phyloP scores from a whole-genome alignment of 2,888 invertebrate species.

The Stenotaenia linearis region DNA sequence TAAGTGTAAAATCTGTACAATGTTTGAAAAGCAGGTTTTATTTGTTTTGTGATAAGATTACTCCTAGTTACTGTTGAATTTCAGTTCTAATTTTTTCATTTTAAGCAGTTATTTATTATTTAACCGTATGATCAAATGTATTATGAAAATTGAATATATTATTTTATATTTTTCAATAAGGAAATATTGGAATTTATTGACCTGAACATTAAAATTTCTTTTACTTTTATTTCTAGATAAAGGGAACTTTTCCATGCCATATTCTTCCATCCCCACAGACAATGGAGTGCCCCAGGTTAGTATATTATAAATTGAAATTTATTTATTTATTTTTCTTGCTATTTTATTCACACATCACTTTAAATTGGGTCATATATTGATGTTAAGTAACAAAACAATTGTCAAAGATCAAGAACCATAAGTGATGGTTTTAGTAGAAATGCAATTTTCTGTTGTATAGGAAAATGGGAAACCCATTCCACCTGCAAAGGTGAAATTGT shows the following conservation, averaged over 20 bases:
- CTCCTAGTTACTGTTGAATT: too few species aligned
- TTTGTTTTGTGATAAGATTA: too few species aligned
- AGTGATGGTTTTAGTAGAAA: background rate
- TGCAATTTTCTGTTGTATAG: background rate
- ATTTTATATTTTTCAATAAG: background rate
- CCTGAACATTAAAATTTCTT: background rate
- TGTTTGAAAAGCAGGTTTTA: too few species aligned
- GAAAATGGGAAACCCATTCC: background rate
- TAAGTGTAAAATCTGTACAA: too few species aligned
- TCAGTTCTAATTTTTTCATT: too few species aligned
- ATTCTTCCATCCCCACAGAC: slow-evolving; percentile 32
- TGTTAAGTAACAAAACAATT: background rate
- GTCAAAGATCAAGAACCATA: background rate
- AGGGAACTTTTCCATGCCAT: slow-evolving; percentile 41
- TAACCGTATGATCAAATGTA: too few species aligned
- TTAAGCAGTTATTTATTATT: too few species aligned
- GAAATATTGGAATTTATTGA: background rate
- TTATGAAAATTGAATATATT: too few species aligned
- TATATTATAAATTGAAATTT: background rate
- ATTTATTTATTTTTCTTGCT: background rate
- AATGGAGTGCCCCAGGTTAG: slow-evolving; percentile 36
- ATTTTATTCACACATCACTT: background rate
- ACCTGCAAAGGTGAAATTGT: background rate
- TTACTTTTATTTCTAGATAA: slow-evolving; percentile 55
- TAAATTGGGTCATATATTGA: background rate